Evolutionary conservation across 64 coral and sea anemone genomes (phyloP).

Genomic region (Stylophora pistillata): DNA sequence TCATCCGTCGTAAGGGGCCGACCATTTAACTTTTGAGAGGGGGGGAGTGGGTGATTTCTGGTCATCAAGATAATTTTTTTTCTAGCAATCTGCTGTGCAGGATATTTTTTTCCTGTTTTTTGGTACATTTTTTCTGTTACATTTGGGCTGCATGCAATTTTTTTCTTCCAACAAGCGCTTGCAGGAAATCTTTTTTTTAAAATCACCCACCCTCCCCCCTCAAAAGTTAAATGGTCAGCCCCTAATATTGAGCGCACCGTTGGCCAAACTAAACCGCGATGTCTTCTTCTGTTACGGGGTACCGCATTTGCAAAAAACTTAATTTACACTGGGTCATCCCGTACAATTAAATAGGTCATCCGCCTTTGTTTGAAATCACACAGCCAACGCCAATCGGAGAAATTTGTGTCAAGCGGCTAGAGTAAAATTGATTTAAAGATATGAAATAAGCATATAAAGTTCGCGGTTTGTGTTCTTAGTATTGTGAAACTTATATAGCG

Average conservation of each 20-base stretch:
- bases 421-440: neutral
- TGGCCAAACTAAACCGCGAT: neutral
- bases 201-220: too few relatives aligned
- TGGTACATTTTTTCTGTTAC: too few relatives aligned
- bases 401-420: conserved; percentile 19
- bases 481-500: neutral
- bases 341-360: conserved; percentile 29
- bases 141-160: too few relatives aligned
- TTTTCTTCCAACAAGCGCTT: too few relatives aligned
- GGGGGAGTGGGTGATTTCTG: too few relatives aligned
- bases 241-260: neutral
- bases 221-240: too few relatives aligned
- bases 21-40: too few relatives aligned
- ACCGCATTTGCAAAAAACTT: conserved; percentile 24
- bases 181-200: too few relatives aligned
- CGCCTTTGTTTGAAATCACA: neutral
- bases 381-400: neutral
- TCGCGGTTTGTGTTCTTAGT: neutral
- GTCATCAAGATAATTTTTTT: too few relatives aligned
- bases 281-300: neutral
- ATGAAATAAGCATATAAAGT: conserved; percentile 35
- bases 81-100: too few relatives aligned
- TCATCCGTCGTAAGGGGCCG: neutral
- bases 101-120: too few relatives aligned
- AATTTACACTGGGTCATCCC: conserved; percentile 19